Conservation (phyloP, 2,888 invertebrate genomes). For the Orchestes rusci region DNA sequence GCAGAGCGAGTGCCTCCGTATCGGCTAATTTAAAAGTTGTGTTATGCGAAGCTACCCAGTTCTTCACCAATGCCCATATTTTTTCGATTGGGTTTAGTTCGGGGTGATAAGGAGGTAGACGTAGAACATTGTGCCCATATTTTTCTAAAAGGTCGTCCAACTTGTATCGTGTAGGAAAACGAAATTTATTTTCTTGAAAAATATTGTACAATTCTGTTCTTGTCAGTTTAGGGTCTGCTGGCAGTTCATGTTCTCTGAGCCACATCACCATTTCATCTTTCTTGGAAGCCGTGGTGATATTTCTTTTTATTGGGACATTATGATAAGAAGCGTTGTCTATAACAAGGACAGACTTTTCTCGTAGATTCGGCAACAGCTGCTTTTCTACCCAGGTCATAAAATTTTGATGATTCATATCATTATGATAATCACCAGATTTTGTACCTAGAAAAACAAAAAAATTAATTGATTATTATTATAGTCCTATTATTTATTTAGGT, state of each 20-base stretch:
- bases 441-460: conserved; percentile 10
- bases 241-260: conserved; percentile 18
- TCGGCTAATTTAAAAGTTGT: conserved; percentile 24
- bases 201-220: conserved; percentile 26
- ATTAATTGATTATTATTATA: conserved; percentile 3
- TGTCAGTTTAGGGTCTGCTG: conserved; percentile 14
- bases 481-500: conserved; percentile 3
- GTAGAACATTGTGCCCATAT: conserved; percentile 25
- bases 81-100: conserved; percentile 31
- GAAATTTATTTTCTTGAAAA: conserved; percentile 22
- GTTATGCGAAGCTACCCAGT: conserved; percentile 23
- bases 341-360: conserved; percentile 22
- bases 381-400: conserved; percentile 18
- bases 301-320: conserved; percentile 19
- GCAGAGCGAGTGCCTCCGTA: conserved; percentile 14
- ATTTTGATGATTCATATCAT: conserved; percentile 17
- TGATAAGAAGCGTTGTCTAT: conserved; percentile 28
- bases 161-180: conserved; percentile 16
- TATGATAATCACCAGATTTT: conserved; percentile 17
- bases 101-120: conserved; percentile 29
- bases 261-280: conserved; percentile 25
- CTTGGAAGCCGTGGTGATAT: conserved; percentile 11
- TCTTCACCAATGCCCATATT: conserved; percentile 30
- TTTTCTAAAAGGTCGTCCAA: conserved; percentile 19
- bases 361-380: conserved; percentile 21